These are phyloP conservation scores for Lutjanus erythropterus DNA, from an alignment of 2,113 vertebrate genomes.

Conservation along the genomic window DNA sequence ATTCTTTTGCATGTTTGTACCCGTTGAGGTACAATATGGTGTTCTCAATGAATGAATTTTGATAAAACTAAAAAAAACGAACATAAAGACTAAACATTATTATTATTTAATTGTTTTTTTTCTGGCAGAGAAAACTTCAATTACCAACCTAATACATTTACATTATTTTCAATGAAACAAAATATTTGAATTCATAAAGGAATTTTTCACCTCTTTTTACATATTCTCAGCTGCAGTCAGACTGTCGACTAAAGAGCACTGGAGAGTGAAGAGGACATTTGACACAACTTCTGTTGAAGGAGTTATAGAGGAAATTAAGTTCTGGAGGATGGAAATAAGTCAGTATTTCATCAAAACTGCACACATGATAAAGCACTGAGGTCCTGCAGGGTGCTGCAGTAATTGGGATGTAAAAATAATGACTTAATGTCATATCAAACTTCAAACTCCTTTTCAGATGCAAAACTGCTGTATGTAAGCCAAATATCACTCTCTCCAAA, in stretches of 20 bases:
- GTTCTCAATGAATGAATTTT: neutral
- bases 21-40: neutral
- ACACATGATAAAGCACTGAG: neutral
- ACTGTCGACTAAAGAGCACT: neutral
- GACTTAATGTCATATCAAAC: too few relatives aligned
- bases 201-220: neutral
- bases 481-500: too few relatives aligned
- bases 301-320: neutral
- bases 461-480: too few relatives aligned
- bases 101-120: neutral
- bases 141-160: neutral
- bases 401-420: too few relatives aligned
- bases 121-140: neutral
- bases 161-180: neutral
- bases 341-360: neutral
- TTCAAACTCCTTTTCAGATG: too few relatives aligned
- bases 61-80: neutral
- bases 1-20: neutral
- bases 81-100: too few relatives aligned
- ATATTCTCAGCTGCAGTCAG: neutral
- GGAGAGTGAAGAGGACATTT: neutral
- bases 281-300: neutral
- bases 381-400: neutral
- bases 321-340: constrained; percentile 14
- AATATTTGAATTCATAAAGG: too few relatives aligned